Percentiles rank a stretch among this genome's conserved stretches.
Conservation (phyloP, 2,113 vertebrate species). For the Dryoscopus gambensis region DNA sequence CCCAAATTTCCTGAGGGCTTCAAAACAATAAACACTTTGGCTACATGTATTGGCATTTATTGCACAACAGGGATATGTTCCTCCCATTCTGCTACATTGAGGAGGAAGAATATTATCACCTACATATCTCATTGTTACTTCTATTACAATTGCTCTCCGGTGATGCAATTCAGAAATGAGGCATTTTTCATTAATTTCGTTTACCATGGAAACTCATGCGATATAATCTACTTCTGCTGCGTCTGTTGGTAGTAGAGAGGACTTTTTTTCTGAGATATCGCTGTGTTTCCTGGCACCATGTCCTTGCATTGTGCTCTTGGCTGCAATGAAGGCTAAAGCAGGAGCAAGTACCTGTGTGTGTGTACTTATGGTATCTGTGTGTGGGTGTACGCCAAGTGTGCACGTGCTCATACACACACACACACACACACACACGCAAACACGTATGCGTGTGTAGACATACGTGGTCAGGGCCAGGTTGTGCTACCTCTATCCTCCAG, state of each 20-base stretch:
- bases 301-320: neutral
- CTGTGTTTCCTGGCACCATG: slow-evolving; percentile 4
- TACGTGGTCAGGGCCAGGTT: neutral
- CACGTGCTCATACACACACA: neutral
- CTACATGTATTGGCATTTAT: slow-evolving; percentile 25
- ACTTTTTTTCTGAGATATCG: neutral
- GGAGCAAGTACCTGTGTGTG: neutral
- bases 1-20: slow-evolving; percentile 65
- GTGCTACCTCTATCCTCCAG: neutral
- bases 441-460: accelerated
- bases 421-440: neutral
- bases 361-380: accelerated
- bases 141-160: slow-evolving; percentile 61
- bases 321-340: neutral
- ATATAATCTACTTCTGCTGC: slow-evolving; percentile 21
- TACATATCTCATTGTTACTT: slow-evolving; percentile 63
- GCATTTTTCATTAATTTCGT: slow-evolving; percentile 62
- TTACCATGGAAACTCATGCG: slow-evolving; percentile 61
- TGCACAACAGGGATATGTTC: slow-evolving; percentile 29
- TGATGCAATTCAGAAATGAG: slow-evolving; percentile 60
- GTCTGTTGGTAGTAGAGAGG: neutral
- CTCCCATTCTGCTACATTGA: slow-evolving; percentile 26
- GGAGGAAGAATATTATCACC: slow-evolving; percentile 48
- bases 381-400: accelerated
- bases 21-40: slow-evolving; percentile 34